Percentiles rank a stretch among this genome's conserved stretches.
phyloP scores from a whole-genome alignment of 1,140 invertebrate species.

The Monomorium pharaonis region DNA sequence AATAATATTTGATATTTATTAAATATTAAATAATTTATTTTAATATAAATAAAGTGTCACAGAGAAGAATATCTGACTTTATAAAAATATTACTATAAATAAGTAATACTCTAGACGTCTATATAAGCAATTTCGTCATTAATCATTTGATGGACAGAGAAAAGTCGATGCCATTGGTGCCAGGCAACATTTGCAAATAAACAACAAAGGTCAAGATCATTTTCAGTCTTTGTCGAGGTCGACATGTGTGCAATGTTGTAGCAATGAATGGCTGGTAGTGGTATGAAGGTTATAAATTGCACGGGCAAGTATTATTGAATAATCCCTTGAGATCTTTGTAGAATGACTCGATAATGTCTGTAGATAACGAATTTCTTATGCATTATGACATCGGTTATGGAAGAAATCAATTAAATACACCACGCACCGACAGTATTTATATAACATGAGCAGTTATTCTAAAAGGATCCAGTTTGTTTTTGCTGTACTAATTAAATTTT shows the following conservation, averaged over 20 bases:
- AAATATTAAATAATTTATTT: not conserved
- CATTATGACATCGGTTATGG: constrained; percentile 29
- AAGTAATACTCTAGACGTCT: not conserved
- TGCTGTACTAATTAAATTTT: not conserved
- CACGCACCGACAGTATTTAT: not conserved
- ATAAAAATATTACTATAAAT: not conserved
- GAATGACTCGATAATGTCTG: constrained; percentile 30
- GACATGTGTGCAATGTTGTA: constrained; percentile 27
- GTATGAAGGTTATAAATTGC: not conserved
- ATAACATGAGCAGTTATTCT: constrained; percentile 2
- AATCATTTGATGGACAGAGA: constrained; percentile 20
- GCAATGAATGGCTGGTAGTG: constrained; percentile 8
- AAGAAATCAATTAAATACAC: constrained; percentile 19
- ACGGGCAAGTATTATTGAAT: constrained; percentile 16
- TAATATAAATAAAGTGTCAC: not conserved
- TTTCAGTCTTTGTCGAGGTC: constrained; percentile 63
- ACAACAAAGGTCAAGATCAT: constrained; percentile 66
- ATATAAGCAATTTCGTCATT: not conserved
- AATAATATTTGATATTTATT: not conserved
- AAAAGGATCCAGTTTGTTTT: constrained; percentile 4
- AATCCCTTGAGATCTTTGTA: constrained; percentile 5
- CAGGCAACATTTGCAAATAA: constrained; percentile 24
- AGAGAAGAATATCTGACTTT: not conserved
- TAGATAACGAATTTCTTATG: not conserved
- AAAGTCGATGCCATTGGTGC: constrained; percentile 37